Evolutionary conservation across 2,888 invertebrate genomes (phyloP), one percentile per base, ranked within the genome.

Genomic region (Acleris literana): DNA sequence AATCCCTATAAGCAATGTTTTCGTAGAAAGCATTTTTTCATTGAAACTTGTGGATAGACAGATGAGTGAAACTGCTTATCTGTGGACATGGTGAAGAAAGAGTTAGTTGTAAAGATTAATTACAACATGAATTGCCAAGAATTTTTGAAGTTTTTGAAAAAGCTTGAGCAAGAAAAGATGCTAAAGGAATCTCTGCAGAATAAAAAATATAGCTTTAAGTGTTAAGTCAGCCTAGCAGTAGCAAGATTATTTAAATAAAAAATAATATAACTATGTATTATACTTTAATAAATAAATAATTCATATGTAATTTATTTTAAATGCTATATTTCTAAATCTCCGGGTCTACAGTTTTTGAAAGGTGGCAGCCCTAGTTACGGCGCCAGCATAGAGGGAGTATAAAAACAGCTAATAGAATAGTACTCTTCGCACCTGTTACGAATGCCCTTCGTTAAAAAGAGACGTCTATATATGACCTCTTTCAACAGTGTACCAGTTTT

Each of bases 81-180:
- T 29, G 68, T 68, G 48, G 61, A 68, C 60, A 63, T 60, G 68
- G 63, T 68, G 46, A 63, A 63, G 56, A 54, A 60, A 13, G 63
- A 60, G 55, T 63, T 52, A 64, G 60, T 64, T 64, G 61, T 62
- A 46, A 68, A 68, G 44, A 56, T 68, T 64, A 68, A 68, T 68
- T 68, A 68, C 54, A 60, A 64, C 62, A 68, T 68, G 68, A 64
- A 62, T 58, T 68, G 64, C 58, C 64, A 64, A 64, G 64, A 68
- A 58, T 61, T 64, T 57, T 61, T 64, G 17, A 61, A 58, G 13
- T 68, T 64, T 65, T 64, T 68, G 51, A 68, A 64, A 20, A 64
- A 68, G 51, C 58, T 62, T 44, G 59, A 65, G 68, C 64, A 68
- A 68, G 63, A 48, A 63, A 46, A 68, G n/a, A 59, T 68, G 68